Percentiles rank a stretch among this genome's conserved stretches.
These are phyloP conservation scores for Corynorhinus townsendii DNA, from an alignment of 2,113 vertebrate species.

Conservation along the genomic window DNA sequence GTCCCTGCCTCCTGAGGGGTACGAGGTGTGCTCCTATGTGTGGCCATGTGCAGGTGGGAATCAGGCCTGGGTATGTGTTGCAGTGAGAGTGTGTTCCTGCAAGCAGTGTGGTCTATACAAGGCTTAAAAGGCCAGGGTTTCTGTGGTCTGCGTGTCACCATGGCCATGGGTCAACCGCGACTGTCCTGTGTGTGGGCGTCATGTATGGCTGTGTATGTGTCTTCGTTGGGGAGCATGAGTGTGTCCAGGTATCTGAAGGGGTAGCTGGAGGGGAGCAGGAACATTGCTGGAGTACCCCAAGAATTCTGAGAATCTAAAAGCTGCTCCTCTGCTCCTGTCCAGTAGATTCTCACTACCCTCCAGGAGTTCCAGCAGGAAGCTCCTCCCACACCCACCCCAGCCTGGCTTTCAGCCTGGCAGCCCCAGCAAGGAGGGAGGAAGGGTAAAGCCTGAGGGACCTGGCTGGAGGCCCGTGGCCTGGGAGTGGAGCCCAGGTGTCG, in stretches of 20 bases:
- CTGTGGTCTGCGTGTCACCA: background rate
- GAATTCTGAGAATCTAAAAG: background rate
- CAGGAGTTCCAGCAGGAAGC: background rate
- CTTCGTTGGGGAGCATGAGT: background rate
- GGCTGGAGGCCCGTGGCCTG: conserved; percentile 38
- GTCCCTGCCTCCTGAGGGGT: background rate
- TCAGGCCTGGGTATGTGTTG: background rate
- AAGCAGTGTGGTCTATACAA: background rate
- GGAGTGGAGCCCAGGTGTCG: conserved; percentile 61
- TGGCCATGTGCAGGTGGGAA: background rate
- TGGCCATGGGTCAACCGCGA: background rate
- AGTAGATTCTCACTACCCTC: background rate
- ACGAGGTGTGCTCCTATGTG: background rate
- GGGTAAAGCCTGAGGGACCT: background rate
- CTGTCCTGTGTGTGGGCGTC: background rate
- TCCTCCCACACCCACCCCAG: background rate
- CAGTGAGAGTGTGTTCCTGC: background rate
- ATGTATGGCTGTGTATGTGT: background rate
- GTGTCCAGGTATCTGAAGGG: background rate
- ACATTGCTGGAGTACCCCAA: background rate
- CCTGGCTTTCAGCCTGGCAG: conserved; percentile 31
- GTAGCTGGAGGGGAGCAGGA: background rate
- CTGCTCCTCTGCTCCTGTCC: background rate
- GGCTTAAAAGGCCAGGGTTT: background rate
- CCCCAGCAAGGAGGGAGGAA: background rate